Conservation (phyloP, 2,797 vertebrate species). For the Tragopan temminckii region DNA sequence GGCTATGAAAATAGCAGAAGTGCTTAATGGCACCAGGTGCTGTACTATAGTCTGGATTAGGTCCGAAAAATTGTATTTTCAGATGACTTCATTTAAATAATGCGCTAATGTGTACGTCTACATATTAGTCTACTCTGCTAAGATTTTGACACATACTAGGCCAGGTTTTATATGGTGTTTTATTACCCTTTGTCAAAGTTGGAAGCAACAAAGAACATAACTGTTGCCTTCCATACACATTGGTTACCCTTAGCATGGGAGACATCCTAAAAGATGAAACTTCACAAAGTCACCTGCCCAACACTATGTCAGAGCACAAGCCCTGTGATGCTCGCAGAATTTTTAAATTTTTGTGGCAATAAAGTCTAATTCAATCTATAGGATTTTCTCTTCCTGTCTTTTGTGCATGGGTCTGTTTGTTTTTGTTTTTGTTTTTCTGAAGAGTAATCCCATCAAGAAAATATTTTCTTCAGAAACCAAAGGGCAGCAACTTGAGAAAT, state of each 20-base stretch:
- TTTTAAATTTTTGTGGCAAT: not conserved
- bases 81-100: not conserved
- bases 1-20: not conserved
- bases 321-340: not conserved
- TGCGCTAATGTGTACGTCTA: accelerated
- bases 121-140: not conserved
- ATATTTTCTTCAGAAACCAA: not conserved
- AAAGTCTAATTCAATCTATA: not conserved
- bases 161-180: not conserved
- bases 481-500: not conserved
- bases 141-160: not conserved
- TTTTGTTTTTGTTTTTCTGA: not conserved
- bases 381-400: not conserved
- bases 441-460: not conserved
- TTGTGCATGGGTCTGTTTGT: not conserved
- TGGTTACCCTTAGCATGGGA: not conserved
- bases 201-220: not conserved
- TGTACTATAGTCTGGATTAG: not conserved
- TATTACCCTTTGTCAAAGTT: not conserved
- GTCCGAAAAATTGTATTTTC: not conserved
- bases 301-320: not conserved
- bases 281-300: accelerated
- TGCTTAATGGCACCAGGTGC: not conserved
- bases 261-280: not conserved
- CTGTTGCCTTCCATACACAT: not conserved